Conservation (phyloP, 2,113 vertebrate genomes). For the Indri indri region DNA sequence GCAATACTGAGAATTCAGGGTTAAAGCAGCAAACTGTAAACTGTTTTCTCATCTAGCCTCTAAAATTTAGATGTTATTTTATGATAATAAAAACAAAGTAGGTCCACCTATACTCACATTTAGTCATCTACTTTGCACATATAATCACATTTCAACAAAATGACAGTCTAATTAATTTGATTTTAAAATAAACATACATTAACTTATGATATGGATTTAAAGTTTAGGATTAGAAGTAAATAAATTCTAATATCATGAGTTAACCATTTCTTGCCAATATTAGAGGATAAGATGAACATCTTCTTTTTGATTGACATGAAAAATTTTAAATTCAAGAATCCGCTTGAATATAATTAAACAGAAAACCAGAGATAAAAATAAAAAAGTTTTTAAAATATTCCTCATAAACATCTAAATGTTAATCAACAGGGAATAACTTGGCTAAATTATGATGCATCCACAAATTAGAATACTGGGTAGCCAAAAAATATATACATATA, state of each 20-base stretch:
- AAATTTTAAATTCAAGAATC: conserved; percentile 46
- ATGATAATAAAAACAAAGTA: conserved; percentile 2
- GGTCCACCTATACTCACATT: neutral
- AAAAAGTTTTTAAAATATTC: conserved; percentile 25
- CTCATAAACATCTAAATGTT: conserved; percentile 25
- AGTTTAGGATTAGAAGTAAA: neutral
- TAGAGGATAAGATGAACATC: neutral
- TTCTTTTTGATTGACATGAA: neutral
- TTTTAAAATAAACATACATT: neutral
- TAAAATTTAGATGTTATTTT: conserved; percentile 19
- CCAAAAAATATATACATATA: neutral
- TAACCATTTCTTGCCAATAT: conserved; percentile 6
- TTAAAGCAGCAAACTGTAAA: neutral
- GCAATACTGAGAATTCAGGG: neutral
- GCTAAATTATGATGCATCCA: neutral
- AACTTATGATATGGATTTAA: conserved; percentile 9
- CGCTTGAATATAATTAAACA: neutral
- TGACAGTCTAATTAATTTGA: neutral
- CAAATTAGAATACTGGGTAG: neutral
- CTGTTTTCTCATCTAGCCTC: neutral
- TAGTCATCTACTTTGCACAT: neutral
- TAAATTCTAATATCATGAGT: neutral
- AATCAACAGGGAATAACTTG: neutral
- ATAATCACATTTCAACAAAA: conserved; percentile 12
- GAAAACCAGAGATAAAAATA: conserved; percentile 13